Conservation (phyloP, 2,113 vertebrate genomes). For the Sciurus niger region DNA sequence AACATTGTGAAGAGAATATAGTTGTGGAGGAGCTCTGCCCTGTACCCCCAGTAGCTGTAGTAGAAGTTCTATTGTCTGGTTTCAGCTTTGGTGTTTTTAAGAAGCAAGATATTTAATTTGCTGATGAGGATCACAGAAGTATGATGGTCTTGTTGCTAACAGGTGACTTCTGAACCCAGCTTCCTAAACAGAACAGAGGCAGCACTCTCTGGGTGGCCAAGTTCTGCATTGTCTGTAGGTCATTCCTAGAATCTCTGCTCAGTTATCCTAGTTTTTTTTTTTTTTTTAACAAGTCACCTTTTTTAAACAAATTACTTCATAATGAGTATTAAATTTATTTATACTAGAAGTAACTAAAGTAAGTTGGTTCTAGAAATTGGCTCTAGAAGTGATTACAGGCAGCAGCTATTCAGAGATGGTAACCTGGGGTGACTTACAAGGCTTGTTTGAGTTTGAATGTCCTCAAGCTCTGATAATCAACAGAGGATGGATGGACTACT, state of each 20-base stretch:
- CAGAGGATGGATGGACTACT: background rate
- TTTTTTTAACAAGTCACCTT: too few relatives aligned
- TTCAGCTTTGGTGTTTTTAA: background rate
- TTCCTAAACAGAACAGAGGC: background rate
- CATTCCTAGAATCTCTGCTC: background rate
- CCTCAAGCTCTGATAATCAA: background rate
- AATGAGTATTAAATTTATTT: background rate
- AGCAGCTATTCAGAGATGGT: background rate
- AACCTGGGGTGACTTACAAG: background rate
- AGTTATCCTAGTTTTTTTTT: background rate
- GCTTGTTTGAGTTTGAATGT: background rate
- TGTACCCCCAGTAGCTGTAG: background rate
- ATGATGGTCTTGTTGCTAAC: background rate
- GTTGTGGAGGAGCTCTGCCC: accelerated
- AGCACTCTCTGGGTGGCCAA: background rate
- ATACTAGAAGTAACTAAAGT: background rate
- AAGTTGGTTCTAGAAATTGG: background rate
- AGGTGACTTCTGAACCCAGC: too few relatives aligned
- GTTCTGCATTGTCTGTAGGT: background rate
- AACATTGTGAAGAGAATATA: background rate
- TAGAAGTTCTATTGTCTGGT: background rate
- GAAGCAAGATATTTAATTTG: background rate
- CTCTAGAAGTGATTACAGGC: background rate
- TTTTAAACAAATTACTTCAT: background rate
- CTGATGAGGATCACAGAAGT: background rate